These are phyloP conservation scores for Bembecia ichneumoniformis DNA, from an alignment of 2,888 invertebrate genomes.

Conservation along the genomic window DNA sequence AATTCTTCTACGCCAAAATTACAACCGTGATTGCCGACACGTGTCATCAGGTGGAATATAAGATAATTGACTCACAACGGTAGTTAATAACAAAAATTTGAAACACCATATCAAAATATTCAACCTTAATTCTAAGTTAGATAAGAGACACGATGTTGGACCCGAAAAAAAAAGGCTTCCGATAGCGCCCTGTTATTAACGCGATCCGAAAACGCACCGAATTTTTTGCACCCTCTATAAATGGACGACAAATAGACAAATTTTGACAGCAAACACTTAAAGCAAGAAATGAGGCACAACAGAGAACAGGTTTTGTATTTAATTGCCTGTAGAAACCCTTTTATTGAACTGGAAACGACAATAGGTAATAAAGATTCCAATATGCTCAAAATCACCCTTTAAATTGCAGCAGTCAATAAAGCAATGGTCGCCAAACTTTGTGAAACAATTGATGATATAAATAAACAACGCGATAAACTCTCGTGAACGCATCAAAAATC, in stretches of 20 bases:
- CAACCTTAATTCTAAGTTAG: constrained; percentile 1
- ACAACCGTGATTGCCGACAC: constrained; percentile 23
- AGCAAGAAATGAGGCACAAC: constrained; percentile 34
- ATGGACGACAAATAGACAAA: constrained; percentile 65
- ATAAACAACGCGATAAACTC: constrained; percentile 1
- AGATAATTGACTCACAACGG: too few relatives aligned
- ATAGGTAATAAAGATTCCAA: constrained; percentile 8
- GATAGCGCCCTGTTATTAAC: constrained; percentile 67
- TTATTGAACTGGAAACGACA: constrained; percentile 13
- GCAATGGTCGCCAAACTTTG: constrained; percentile 7
- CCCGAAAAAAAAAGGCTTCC: constrained; percentile 41
- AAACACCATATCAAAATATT: too few relatives aligned
- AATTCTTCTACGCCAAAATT: constrained; percentile 29
- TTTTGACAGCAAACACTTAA: constrained; percentile 55
- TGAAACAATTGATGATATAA: neutral
- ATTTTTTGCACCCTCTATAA: constrained; percentile 52
- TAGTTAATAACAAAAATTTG: too few relatives aligned
- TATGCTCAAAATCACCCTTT: constrained; percentile 23
- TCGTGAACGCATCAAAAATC: constrained; percentile 21
- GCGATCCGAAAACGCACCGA: constrained; percentile 58
- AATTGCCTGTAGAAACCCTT: constrained; percentile 34
- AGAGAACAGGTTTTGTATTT: constrained; percentile 32
- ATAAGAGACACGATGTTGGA: too few relatives aligned
- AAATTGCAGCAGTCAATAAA: constrained; percentile 17
- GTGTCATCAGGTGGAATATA: constrained; percentile 28